phyloP scores from a whole-genome alignment of 2,888 invertebrate genomes.

The Platycheirus rosarum region DNA sequence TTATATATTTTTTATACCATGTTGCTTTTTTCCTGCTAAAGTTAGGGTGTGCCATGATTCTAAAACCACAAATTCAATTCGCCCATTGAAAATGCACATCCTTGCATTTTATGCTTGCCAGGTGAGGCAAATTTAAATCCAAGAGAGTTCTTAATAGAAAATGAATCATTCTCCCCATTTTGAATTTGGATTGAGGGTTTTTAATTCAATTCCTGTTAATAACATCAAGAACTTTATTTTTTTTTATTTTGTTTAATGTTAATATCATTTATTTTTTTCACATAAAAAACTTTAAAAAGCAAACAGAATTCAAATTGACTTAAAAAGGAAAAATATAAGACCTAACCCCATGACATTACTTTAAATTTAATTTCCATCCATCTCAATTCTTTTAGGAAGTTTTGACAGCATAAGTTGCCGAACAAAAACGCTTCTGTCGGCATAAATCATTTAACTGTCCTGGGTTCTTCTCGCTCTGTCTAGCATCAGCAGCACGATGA shows the following conservation, averaged over 20 bases:
- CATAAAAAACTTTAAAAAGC: too few relatives aligned
- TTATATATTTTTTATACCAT: conserved; percentile 36
- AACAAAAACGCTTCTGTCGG: conserved; percentile 54
- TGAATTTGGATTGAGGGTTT: too few relatives aligned
- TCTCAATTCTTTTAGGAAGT: conserved; percentile 76
- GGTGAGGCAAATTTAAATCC: too few relatives aligned
- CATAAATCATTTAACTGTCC: conserved; percentile 58
- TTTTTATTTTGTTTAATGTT: too few relatives aligned
- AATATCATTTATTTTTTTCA: too few relatives aligned
- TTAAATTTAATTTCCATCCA: conserved; percentile 79
- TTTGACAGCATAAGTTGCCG: conserved; percentile 79
- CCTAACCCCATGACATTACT: conserved; percentile 77
- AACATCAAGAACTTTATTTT: too few relatives aligned
- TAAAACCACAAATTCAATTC: not conserved
- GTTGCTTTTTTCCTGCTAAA: conserved; percentile 14
- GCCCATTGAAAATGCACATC: not conserved
- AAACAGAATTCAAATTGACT: too few relatives aligned
- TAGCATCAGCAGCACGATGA: not conserved
- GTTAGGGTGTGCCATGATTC: not conserved
- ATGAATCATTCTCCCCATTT: too few relatives aligned
- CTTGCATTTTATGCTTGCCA: not conserved
- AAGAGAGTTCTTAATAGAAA: too few relatives aligned
- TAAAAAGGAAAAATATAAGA: too few relatives aligned
- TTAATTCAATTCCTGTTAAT: too few relatives aligned
- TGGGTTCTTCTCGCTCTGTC: not conserved